Evolutionary conservation across 30 jellyfish, hydroid and myxozoan species (phyloP).

Genomic region (Cassiopea andromeda): DNA sequence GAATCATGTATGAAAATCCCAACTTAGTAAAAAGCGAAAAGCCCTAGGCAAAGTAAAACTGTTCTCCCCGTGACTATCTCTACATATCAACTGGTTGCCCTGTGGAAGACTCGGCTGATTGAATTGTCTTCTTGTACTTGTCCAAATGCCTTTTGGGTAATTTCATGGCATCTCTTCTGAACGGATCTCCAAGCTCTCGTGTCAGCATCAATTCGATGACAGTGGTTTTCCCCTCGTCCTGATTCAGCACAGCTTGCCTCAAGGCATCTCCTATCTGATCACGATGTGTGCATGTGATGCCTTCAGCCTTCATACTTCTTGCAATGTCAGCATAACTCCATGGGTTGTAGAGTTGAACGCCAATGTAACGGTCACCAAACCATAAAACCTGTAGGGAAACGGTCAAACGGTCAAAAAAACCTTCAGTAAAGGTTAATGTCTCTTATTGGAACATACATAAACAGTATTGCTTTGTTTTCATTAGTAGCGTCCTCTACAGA

Average conservation of each 20-base stretch:
- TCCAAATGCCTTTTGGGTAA: conserved; percentile 79
- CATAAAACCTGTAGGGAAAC: conserved; percentile 66
- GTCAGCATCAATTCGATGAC: conserved; percentile 75
- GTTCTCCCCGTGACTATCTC: not conserved
- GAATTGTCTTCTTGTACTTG: conserved; percentile 70
- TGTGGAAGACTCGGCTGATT: conserved; percentile 64
- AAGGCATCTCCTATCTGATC: conserved; percentile 86
- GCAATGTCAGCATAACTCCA: conserved; percentile 93
- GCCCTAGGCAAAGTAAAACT: too few relatives aligned
- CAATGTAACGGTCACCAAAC: conserved; percentile 89
- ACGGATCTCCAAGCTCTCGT: conserved; percentile 87
- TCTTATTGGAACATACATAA: too few relatives aligned
- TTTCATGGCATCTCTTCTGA: conserved; percentile 86
- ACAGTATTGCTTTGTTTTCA: too few relatives aligned
- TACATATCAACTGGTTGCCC: conserved; percentile 74
- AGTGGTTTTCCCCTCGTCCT: conserved; percentile 86
- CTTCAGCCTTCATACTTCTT: conserved; percentile 85
- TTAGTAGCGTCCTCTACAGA: not conserved
- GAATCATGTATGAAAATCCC: too few relatives aligned
- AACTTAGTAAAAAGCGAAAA: too few relatives aligned
- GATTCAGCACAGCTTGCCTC: conserved; percentile 72
- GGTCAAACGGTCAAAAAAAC: too few relatives aligned
- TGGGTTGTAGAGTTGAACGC: conserved; percentile 73
- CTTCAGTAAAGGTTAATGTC: too few relatives aligned
- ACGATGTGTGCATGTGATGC: conserved; percentile 83